phyloP scores from a whole-genome alignment of 2,113 vertebrate genomes.

The Blennius ocellaris region DNA sequence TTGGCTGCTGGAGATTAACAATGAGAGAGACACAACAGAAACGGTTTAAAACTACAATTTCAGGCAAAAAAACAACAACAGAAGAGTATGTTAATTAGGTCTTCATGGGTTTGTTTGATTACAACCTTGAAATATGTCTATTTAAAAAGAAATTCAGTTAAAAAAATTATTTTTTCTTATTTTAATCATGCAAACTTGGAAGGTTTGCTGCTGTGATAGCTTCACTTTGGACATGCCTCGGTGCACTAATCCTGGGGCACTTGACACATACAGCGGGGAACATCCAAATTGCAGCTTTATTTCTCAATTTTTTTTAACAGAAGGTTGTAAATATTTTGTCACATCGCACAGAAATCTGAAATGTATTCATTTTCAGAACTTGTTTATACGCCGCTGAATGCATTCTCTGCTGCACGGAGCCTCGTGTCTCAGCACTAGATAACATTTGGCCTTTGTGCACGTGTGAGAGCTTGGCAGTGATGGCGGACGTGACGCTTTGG shows the following conservation, averaged over 20 bases:
- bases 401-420: constrained; percentile 1
- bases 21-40: neutral
- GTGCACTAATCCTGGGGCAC: too few relatives aligned
- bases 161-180: too few relatives aligned
- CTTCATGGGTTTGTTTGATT: too few relatives aligned
- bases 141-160: too few relatives aligned
- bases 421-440: neutral
- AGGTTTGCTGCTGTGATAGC: too few relatives aligned
- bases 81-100: too few relatives aligned
- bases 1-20: neutral
- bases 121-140: too few relatives aligned
- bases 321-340: neutral
- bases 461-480: constrained; percentile 60
- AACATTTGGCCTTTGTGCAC: neutral
- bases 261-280: neutral
- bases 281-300: neutral
- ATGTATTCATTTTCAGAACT: neutral
- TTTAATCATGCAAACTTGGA: too few relatives aligned
- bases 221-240: too few relatives aligned
- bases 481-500: constrained; percentile 35
- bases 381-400: neutral
- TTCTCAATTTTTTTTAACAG: neutral
- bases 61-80: neutral
- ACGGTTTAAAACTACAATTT: neutral
- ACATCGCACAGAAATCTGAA: neutral